Evolutionary conservation across 2,888 invertebrate genomes (phyloP), one percentile per base, ranked within the genome.

Genomic region (Agonopterix arenella): DNA sequence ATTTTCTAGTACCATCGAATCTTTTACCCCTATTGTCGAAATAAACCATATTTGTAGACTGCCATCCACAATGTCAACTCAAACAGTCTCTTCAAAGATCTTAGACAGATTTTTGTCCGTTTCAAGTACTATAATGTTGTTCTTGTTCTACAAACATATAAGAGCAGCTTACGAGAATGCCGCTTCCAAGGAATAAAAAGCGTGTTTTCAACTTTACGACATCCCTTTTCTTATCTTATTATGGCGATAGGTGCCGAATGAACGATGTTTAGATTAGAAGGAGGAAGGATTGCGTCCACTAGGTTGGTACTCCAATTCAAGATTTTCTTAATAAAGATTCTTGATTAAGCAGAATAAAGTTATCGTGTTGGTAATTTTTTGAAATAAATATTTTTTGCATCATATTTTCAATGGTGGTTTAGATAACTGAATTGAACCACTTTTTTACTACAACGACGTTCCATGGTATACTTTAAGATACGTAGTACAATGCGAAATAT

Each of bases 181-280:
- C 65, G 63, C 66, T 68, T 68, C 68, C 63, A 59, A 57, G 64
- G 66, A 77, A 78, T 75, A 79, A 80, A 80, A 75, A 69, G 70
- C 71, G 75, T 79, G 76, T 79, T 79, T 73, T 67, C 72, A 73
- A 76, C 70, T 80, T 81, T 80, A 81, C 76, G 79, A 76, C 76
- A 74, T 72, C 77, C 78, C 71, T 80, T 72, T 68, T 68, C 76
- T 80, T 81, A 81, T 80, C 80, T 79, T 71, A 75, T 73, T 72
- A 74, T 61, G 62, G 66, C 74, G 74, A 80, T 79, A 76, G 76
- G 73, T 79, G 80, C 73, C 78, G 76, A 80, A 77, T 73, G 73
- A 74, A 73, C 68, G 72, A 71, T 70, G 74, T 70, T 73, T 72
- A 70, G 64, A 61, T 73, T 72, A 70, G 64, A 62, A 61, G 61